Evolutionary conservation across 2,113 vertebrate species (phyloP), one percentile per base, ranked within the genome.

Genomic region (Climacteris rufus): DNA sequence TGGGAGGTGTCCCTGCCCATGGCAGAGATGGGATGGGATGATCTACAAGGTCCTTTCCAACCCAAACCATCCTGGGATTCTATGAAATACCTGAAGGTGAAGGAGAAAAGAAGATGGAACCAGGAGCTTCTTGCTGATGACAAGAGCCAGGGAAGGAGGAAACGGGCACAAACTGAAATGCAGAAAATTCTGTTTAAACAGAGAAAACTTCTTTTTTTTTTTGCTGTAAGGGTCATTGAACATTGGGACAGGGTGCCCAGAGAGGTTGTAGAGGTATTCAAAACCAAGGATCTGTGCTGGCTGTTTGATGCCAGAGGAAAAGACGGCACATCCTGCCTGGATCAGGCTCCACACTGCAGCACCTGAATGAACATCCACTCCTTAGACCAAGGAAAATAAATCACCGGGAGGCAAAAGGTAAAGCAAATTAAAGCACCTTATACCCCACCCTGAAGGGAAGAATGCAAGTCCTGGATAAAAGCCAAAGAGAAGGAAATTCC

Each of bases 401-500:
- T 25, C 11, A 12, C 7, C 21, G 25, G 6, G 12, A 71, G 39
- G 10, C 5, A 47, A 64, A 74, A 45, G 5, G 4, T 15, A 33
- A 78, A 72, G 24, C 21, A 68, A 81, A 71, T 35, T 15, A 79
- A 71, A 47, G 17, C 19, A 72, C 44, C 40, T 82, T 27, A 3
- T 18, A 28, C 30, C 60, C 91, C 25, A 68, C 33, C 6, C 19
- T 68, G 35, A 63, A 86, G 75, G 66, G 61, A 77, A 68, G 33
- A 74, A 66, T 12, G 7, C 9, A 57, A 37, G 4, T 6, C 49
- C n/a, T 65, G 57, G 78, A 31, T 11, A 70, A 65, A 75, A 65
- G 37, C 37, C 65, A 91, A 75, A 53, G 13, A 39, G 37, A 31
- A 93, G 63, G 57, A 85, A 83, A 94, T 91, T 72, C 78, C 57